Conservation (phyloP, 2,888 invertebrate genomes). For the Phlogophora meticulosa region DNA sequence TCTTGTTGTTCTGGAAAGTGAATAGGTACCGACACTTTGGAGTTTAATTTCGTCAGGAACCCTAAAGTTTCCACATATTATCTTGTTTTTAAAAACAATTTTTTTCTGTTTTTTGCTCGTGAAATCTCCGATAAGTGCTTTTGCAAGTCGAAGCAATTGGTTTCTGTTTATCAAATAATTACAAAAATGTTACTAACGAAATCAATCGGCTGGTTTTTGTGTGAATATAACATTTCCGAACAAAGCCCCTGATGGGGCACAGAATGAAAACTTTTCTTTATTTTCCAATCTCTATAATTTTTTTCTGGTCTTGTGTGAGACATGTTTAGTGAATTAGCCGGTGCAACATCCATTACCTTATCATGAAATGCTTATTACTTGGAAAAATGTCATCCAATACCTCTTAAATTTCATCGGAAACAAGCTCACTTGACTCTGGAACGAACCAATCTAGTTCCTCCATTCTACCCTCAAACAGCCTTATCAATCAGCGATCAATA, state of each 20-base stretch:
- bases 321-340: conserved; percentile 4
- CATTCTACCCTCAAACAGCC: conserved; percentile 9
- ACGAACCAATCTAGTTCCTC: neutral
- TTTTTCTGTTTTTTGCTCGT: neutral
- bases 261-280: conserved; percentile 3
- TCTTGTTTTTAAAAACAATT: conserved; percentile 3
- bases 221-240: conserved; percentile 11
- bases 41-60: neutral
- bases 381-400: neutral
- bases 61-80: conserved; percentile 2
- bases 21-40: neutral
- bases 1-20: conserved; percentile 3
- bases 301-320: conserved; percentile 13
- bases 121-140: neutral
- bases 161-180: neutral
- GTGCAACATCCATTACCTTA: neutral
- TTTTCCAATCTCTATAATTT: conserved; percentile 7
- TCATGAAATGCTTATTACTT: neutral
- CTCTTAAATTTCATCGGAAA: too few relatives aligned
- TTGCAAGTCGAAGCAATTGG: conserved; percentile 12
- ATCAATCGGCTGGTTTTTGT: conserved; percentile 11
- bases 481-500: neutral
- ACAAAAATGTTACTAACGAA: conserved; percentile 7
- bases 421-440: neutral
- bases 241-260: conserved; percentile 1